Evolutionary conservation across 2,113 vertebrate species (phyloP).

Genomic region (Mellivora capensis): DNA sequence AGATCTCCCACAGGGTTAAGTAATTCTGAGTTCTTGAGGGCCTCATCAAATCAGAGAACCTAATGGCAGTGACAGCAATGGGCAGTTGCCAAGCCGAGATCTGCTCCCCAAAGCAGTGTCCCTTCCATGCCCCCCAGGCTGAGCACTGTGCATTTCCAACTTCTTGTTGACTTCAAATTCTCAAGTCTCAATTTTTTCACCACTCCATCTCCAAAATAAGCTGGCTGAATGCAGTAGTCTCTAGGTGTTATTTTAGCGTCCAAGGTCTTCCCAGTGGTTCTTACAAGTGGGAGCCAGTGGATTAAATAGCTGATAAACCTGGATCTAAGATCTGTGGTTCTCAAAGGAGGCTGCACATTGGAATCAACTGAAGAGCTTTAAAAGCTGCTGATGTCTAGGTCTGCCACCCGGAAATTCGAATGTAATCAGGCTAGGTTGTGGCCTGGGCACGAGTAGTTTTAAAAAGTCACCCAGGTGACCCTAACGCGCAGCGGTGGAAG

Average conservation of each 20-base stretch:
- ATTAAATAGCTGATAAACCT: not conserved
- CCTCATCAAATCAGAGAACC: not conserved
- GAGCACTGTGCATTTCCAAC: not conserved
- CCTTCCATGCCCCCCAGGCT: not conserved
- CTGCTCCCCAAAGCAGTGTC: not conserved
- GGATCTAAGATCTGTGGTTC: not conserved
- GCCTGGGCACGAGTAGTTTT: not conserved
- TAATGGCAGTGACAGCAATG: not conserved
- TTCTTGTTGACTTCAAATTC: not conserved
- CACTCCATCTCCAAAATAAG: not conserved
- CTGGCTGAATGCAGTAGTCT: not conserved
- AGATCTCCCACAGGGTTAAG: not conserved
- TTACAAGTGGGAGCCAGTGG: not conserved
- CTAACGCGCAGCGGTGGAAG: not conserved
- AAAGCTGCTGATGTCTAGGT: not conserved
- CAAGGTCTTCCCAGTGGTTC: not conserved
- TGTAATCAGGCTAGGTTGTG: not conserved
- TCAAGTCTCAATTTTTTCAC: not conserved
- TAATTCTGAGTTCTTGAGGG: not conserved
- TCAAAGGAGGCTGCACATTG: not conserved
- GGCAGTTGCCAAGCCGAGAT: not conserved
- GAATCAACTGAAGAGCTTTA: not conserved
- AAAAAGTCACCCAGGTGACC: not conserved
- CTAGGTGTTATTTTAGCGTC: not conserved
- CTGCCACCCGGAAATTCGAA: not conserved